Percentiles rank a stretch among this genome's conserved stretches.
These are phyloP conservation scores for Eledone cirrhosa DNA, from an alignment of 2,888 invertebrate genomes.

Conservation along the genomic window DNA sequence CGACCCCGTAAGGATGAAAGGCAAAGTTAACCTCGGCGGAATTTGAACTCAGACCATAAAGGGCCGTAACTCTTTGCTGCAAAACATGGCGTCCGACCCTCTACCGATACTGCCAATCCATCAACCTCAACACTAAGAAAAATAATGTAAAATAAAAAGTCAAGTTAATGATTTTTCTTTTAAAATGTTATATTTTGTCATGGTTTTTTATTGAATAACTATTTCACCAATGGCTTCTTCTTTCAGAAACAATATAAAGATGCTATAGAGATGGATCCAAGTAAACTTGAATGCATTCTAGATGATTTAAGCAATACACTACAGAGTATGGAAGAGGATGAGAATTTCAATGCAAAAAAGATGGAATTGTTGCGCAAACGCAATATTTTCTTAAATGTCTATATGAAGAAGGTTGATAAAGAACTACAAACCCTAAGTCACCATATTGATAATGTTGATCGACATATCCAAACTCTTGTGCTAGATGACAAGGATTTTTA, in stretches of 20 bases:
- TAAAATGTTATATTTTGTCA: too few species aligned
- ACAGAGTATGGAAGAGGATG: neutral
- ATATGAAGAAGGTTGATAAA: slow-evolving; percentile 4
- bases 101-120: too few species aligned
- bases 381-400: neutral
- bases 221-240: too few species aligned
- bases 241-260: neutral
- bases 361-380: neutral
- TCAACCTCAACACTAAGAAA: too few species aligned
- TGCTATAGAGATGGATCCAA: neutral
- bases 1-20: too few species aligned
- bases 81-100: too few species aligned
- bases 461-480: slow-evolving; percentile 8
- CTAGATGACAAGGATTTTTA: neutral
- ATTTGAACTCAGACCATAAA: too few species aligned
- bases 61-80: too few species aligned
- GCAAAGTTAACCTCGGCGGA: too few species aligned
- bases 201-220: too few species aligned
- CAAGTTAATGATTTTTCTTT: too few species aligned
- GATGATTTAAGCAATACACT: neutral
- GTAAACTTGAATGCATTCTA: neutral
- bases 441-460: neutral
- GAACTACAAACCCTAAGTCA: neutral
- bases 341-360: neutral
- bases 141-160: too few species aligned